Evolutionary conservation across 2,888 invertebrate species (phyloP).

Genomic region (Andrena praecox): DNA sequence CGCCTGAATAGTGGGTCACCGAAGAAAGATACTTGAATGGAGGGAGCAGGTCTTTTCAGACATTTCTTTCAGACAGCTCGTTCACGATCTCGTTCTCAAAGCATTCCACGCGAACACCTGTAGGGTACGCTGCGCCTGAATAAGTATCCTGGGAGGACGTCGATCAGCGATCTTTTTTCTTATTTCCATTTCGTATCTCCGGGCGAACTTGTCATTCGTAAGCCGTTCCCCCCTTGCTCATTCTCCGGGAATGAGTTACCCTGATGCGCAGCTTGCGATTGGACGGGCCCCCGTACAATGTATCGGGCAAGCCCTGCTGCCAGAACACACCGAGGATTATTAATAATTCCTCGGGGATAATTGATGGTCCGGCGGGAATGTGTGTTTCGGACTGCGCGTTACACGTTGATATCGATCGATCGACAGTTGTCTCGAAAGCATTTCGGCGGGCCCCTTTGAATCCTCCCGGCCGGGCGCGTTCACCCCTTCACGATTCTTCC

Average conservation of each 20-base stretch:
- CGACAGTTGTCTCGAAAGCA: constrained; percentile 46
- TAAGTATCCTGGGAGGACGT: constrained; percentile 65
- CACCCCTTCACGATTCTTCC: constrained; percentile 3
- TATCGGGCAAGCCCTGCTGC: constrained; percentile 46
- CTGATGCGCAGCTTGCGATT: constrained; percentile 64
- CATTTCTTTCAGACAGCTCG: constrained; percentile 18
- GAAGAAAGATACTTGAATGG: neutral
- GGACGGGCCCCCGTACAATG: constrained; percentile 48
- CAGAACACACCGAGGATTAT: constrained; percentile 64
- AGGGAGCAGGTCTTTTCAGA: constrained; percentile 1
- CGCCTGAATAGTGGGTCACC: constrained; percentile 1
- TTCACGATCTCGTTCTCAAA: constrained; percentile 51
- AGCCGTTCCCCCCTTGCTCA: constrained; percentile 1
- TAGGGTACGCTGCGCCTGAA: constrained; percentile 71
- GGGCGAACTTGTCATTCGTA: constrained; percentile 65
- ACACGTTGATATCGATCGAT: constrained; percentile 49
- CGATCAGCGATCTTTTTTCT: constrained; percentile 46
- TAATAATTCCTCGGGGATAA: constrained; percentile 68
- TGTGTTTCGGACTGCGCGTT: constrained; percentile 37
- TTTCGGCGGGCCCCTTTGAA: constrained; percentile 12
- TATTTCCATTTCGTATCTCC: constrained; percentile 47
- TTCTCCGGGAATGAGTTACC: constrained; percentile 38
- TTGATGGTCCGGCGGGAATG: constrained; percentile 55
- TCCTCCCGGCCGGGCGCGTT: constrained; percentile 12
- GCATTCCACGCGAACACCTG: constrained; percentile 67